Evolutionary conservation across 1,140 invertebrate genomes (phyloP), one percentile per base, ranked within the genome.

Genomic region (Bombus consobrinus): DNA sequence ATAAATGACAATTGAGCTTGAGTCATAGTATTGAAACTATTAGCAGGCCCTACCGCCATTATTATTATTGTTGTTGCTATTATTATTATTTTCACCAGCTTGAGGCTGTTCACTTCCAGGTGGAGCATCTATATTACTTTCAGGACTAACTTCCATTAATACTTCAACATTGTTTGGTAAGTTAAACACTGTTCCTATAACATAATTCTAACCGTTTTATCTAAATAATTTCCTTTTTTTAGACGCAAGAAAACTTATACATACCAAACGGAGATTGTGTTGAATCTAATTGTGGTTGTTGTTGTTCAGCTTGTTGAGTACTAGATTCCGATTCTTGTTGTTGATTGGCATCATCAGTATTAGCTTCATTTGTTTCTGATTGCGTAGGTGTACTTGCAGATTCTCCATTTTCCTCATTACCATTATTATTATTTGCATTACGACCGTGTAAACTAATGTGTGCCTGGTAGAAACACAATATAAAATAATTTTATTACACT

Each of bases 81-180:
- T 91, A 86, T 94, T 94, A 83, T 91, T 93, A 75, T 93, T 94
- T 89, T 91, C 75, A 77, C 92, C 94, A 66, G 88, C 89, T 74
- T 90, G 91, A 77, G 72, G 80, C 78, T 92, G 92, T 86, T 94
- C 93, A 91, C 90, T 94, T 84, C 92, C 92, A 43, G 89, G 83
- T 78, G 71, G 85, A 80, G 88, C 57, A 76, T 88, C 94, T 71
- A 87, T 96, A 87, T 96, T 96, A 88, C 95, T 95, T 90, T 96
- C 96, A 34, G 97, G 96, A 22, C 96, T 96, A 66, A 97, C 96
- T 93, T 97, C 97, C 96, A 97, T 97, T 74, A 97, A 95, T 32
- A 97, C 96, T 88, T 97, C 96, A 28, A 97, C 95, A 89, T 95
- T 96, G 74, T 95, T 95, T 3, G 95, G 94, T 87, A 96, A 93